Evolutionary conservation across 2,113 vertebrate species (phyloP).

Genomic region (Tenebrosternarchus preto): DNA sequence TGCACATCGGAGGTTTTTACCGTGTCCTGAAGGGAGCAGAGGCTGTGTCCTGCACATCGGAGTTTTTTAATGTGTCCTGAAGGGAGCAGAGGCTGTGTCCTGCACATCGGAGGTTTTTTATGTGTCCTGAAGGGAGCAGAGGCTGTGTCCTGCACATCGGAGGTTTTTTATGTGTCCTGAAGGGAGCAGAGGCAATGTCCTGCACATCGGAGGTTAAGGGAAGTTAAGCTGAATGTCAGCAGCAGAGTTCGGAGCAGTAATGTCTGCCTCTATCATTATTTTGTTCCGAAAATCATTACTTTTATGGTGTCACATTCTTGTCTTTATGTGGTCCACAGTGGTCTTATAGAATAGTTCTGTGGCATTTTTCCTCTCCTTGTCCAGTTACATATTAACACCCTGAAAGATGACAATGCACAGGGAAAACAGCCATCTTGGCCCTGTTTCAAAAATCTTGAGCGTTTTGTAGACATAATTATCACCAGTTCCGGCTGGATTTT

Average conservation of each 20-base stretch:
- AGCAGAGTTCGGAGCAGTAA: constrained; percentile 59
- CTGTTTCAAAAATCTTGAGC: constrained; percentile 33
- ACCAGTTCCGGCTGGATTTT: constrained; percentile 22
- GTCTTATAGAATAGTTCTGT: constrained; percentile 38
- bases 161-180: too few species aligned
- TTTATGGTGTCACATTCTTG: constrained; percentile 61
- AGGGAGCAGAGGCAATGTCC: too few species aligned
- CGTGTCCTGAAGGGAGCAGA: constrained; percentile 49
- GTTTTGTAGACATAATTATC: constrained; percentile 28
- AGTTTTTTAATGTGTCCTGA: constrained; percentile 59
- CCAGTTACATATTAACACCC: constrained; percentile 13
- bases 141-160: too few species aligned
- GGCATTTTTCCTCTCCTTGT: constrained; percentile 38
- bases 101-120: too few species aligned
- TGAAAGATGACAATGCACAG: constrained; percentile 26
- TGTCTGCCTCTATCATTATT: constrained; percentile 57
- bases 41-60: constrained; percentile 52
- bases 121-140: too few species aligned
- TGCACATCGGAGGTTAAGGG: constrained; percentile 53
- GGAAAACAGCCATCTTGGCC: constrained; percentile 26
- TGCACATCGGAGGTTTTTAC: constrained; percentile 59
- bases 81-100: constrained; percentile 49
- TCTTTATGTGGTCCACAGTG: constrained; percentile 57
- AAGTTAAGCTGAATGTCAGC: constrained; percentile 59
- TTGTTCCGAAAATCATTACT: constrained; percentile 66